Conservation (phyloP, 1,140 invertebrate genomes). For the Lepeophtheirus salmonis region DNA sequence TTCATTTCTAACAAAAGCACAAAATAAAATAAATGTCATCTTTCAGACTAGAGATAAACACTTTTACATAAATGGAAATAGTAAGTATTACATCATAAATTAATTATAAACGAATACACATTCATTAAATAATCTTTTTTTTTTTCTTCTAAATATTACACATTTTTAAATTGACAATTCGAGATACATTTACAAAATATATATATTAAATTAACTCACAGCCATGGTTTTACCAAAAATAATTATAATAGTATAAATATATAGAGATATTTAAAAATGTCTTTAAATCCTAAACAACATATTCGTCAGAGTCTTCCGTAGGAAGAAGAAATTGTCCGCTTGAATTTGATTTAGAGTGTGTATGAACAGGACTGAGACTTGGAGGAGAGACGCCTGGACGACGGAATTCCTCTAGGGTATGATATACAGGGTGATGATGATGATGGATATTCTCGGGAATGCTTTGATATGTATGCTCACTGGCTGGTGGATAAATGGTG, state of each 20-base stretch:
- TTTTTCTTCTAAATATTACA: background rate
- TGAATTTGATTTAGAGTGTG: background rate
- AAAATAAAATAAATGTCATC: background rate
- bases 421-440: background rate
- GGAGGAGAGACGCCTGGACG: background rate
- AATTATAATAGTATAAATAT: too few species aligned
- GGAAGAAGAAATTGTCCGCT: background rate
- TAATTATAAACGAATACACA: background rate
- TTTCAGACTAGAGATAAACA: background rate
- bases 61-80: background rate
- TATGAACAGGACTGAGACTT: background rate
- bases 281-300: background rate
- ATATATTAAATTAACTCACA: background rate
- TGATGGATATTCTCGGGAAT: conserved; percentile 4
- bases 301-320: background rate
- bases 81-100: background rate
- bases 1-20: too few species aligned
- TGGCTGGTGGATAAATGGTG: background rate
- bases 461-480: conserved; percentile 7
- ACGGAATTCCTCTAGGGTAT: background rate
- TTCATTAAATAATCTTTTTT: too few species aligned
- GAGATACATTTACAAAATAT: background rate
- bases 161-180: background rate
- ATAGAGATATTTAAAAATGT: background rate
- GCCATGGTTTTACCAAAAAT: background rate